phyloP scores from a whole-genome alignment of 2,113 vertebrate species.

The Phaethornis superciliosus region DNA sequence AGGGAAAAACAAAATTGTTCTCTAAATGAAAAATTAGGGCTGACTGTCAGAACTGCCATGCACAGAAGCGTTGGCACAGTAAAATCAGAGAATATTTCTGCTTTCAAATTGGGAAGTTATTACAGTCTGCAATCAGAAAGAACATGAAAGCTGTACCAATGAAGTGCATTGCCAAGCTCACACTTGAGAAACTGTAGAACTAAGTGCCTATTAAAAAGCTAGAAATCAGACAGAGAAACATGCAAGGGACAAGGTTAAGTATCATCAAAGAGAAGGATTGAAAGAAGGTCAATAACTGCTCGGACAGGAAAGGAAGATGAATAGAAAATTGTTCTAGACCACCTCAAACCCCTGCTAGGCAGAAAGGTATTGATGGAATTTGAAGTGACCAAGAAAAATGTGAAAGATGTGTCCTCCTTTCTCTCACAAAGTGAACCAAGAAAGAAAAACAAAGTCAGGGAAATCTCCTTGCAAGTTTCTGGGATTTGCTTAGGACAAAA shows the following conservation, averaged over 20 bases:
- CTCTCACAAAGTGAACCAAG: conserved; percentile 13
- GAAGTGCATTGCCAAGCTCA: conserved; percentile 39
- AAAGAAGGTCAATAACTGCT: conserved; percentile 79
- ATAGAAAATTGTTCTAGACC: conserved; percentile 71
- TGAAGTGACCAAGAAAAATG: conserved; percentile 73
- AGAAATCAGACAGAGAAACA: conserved; percentile 75
- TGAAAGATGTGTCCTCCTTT: conserved; percentile 59
- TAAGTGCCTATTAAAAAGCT: conserved; percentile 75
- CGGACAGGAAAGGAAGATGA: conserved; percentile 73
- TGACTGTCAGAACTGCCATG: background rate
- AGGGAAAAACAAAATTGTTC: background rate
- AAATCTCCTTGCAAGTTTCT: background rate
- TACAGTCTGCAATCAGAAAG: conserved; percentile 36
- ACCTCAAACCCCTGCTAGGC: conserved; percentile 47
- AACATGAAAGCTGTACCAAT: conserved; percentile 52
- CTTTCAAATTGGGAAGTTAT: conserved; percentile 40
- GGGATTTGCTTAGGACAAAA: background rate
- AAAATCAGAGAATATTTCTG: conserved; percentile 36
- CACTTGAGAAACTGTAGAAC: conserved; percentile 47
- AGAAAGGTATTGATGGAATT: conserved; percentile 73
- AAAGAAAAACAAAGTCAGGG: conserved; percentile 3
- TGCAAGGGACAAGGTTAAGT: conserved; percentile 78
- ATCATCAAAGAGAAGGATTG: conserved; percentile 76
- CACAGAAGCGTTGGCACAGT: background rate
- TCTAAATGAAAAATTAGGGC: background rate